Percentiles rank a stretch among this genome's conserved stretches.
These are phyloP conservation scores for Turnix velox DNA, from an alignment of 2,113 vertebrate species.

Conservation along the genomic window DNA sequence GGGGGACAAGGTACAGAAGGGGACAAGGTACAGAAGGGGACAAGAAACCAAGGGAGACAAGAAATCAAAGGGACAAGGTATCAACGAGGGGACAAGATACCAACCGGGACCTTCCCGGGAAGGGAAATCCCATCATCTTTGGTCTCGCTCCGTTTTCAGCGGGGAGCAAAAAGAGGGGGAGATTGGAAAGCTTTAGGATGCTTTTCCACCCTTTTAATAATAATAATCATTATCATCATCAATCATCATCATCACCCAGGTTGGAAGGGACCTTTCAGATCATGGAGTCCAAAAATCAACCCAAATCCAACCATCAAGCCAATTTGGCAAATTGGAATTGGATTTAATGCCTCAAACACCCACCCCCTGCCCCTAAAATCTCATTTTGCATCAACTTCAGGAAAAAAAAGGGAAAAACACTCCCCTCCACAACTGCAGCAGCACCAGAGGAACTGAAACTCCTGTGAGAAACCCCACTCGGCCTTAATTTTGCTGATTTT, in stretches of 20 bases:
- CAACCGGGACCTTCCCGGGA: slow-evolving; percentile 15
- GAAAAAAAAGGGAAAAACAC: neutral
- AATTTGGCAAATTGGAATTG: neutral
- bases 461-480: neutral
- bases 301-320: no score
- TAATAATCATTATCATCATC: no score
- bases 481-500: neutral
- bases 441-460: neutral
- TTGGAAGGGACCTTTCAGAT: no score
- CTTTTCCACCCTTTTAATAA: no score
- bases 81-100: slow-evolving; percentile 19
- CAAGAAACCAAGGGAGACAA: neutral
- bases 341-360: neutral
- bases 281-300: no score
- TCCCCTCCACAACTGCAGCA: neutral
- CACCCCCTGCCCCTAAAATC: no score
- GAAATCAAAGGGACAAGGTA: neutral
- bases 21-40: neutral
- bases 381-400: neutral
- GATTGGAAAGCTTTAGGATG: no score
- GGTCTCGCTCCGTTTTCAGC: slow-evolving; percentile 28
- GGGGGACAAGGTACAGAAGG: neutral
- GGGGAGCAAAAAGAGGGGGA: neutral
- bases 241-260: no score
- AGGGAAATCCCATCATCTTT: slow-evolving; percentile 51